These are phyloP conservation scores for Ptychodera flava DNA, from an alignment of 35 echinoderm and acorn worm genomes.

Conservation along the genomic window DNA sequence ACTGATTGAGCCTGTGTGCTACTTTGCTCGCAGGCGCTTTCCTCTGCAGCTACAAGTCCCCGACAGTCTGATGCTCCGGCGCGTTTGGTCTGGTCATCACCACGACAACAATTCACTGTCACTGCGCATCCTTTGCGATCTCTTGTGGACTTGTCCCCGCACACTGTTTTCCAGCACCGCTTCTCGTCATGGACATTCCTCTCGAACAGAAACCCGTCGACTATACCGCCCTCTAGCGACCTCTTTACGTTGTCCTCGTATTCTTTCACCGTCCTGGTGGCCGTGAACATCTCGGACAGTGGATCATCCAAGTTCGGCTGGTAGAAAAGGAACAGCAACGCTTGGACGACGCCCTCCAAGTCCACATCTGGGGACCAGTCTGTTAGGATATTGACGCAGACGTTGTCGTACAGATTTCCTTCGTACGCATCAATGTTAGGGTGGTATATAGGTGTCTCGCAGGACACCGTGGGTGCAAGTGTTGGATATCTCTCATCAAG, in stretches of 20 bases:
- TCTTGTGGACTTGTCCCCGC: no score
- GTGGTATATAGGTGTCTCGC: background rate
- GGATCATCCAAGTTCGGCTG: conserved; percentile 75
- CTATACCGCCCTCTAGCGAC: conserved; percentile 43
- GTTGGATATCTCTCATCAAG: conserved; percentile 16
- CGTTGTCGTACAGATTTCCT: background rate
- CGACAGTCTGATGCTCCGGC: no score
- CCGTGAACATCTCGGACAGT: conserved; percentile 25
- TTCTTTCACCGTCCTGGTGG: conserved; percentile 34
- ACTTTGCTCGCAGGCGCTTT: no score
- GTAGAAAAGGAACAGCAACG: conserved; percentile 63
- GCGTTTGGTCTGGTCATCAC: no score
- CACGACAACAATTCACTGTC: no score
- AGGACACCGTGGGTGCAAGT: conserved; percentile 8
- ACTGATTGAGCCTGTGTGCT: no score
- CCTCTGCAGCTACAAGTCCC: no score
- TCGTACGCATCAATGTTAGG: background rate
- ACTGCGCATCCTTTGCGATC: no score
- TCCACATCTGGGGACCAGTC: conserved; percentile 23
- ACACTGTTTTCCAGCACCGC: no score
- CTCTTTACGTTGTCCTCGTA: conserved; percentile 46
- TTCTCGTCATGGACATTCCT: no score
- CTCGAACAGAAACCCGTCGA: conserved; percentile 50
- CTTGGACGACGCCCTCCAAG: conserved; percentile 73
- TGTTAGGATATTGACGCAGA: background rate